phyloP scores from a whole-genome alignment of 2,113 vertebrate species.

The Zootoca vivipara region DNA sequence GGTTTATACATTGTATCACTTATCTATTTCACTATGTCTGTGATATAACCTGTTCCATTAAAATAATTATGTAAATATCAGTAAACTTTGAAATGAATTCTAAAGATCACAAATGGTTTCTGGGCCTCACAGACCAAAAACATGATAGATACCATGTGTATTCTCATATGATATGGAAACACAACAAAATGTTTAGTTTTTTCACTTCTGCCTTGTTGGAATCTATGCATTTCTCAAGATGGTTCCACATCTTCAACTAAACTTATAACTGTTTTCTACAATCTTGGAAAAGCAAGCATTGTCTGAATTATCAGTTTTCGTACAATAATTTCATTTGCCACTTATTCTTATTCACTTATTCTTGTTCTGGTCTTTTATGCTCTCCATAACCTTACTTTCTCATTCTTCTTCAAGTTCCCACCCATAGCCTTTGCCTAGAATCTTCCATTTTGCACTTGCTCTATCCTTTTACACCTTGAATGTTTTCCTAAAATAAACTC shows the following conservation, averaged over 20 bases:
- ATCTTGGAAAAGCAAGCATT: neutral
- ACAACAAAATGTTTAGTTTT: neutral
- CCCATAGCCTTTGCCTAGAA: neutral
- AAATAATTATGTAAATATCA: neutral
- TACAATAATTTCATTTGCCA: constrained; percentile 17
- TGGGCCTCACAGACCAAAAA: neutral
- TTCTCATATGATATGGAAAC: neutral
- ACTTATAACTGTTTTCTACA: neutral
- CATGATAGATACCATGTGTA: neutral
- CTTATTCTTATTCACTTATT: neutral
- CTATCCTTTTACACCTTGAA: constrained; percentile 21
- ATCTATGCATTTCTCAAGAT: neutral
- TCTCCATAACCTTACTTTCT: neutral
- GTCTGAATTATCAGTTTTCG: constrained; percentile 4
- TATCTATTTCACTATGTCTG: neutral
- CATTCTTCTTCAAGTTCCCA: neutral
- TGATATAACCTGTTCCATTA: neutral
- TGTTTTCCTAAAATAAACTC: constrained; percentile 60
- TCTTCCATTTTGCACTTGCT: neutral
- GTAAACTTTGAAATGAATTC: neutral
- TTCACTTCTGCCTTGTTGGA: neutral
- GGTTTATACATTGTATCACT: neutral
- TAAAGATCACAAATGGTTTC: neutral
- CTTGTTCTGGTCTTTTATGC: neutral
- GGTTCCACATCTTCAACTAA: neutral